Conservation (phyloP, 1,140 invertebrate genomes). For the Pectinophora gossypiella region DNA sequence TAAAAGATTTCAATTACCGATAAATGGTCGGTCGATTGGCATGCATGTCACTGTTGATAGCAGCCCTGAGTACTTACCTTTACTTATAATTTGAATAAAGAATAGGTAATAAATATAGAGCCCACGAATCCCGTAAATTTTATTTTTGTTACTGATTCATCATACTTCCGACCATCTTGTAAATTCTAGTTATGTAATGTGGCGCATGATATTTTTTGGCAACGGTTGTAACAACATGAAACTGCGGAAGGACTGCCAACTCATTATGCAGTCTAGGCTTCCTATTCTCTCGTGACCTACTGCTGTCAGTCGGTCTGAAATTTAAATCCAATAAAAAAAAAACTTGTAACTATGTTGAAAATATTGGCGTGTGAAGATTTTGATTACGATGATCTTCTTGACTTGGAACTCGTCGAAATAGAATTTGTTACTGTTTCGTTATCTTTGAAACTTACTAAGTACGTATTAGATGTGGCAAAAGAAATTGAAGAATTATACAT, state of each 20-base stretch:
- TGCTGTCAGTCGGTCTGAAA: too few species aligned
- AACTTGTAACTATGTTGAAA: not conserved
- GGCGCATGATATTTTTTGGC: slow-evolving; percentile 15
- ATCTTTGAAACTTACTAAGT: too few species aligned
- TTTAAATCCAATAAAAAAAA: not conserved
- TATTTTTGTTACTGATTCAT: too few species aligned
- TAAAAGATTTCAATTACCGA: not conserved
- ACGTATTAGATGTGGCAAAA: not conserved
- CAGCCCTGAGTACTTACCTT: too few species aligned
- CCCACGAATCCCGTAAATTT: too few species aligned
- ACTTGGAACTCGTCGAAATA: not conserved
- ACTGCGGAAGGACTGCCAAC: slow-evolving; percentile 18
- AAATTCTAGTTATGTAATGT: slow-evolving; percentile 11
- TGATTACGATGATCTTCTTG: not conserved
- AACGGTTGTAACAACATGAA: slow-evolving; percentile 12
- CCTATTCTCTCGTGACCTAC: slow-evolving; percentile 9
- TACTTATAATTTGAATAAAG: too few species aligned
- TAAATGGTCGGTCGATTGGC: too few species aligned
- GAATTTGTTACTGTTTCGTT: not conserved
- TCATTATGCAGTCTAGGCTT: slow-evolving; percentile 1
- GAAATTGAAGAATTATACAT: not conserved
- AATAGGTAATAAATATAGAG: too few species aligned
- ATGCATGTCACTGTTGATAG: too few species aligned
- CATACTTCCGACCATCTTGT: too few species aligned
- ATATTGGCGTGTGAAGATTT: not conserved